Base-by-base conservation (phyloP, 2,888 invertebrate genomes). In the Ctenicera cuprea region DNA sequence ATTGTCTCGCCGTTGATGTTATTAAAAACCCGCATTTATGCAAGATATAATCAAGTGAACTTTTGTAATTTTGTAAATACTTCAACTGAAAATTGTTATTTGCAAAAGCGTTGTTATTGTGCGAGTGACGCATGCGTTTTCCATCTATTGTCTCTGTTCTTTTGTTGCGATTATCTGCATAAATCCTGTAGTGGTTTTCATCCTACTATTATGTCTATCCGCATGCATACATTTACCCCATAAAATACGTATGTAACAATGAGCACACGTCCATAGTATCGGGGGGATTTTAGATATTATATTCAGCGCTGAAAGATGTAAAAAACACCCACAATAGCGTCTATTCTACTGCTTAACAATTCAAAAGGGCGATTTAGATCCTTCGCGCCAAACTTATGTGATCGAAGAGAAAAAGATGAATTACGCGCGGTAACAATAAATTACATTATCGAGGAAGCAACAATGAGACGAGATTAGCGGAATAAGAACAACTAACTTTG, bases 141-240 rank as follows among this genome's bases (percentile, higher is more conserved):
- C 77, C 74, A 76, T 72, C 78, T 72, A 81, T 80, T 80, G 80
- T 80, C 79, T 80, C 77, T 77, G 80, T 82, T 80, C 82, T 81
- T 82, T 82, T 81, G 80, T 81, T 79, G 78, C 80, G 80, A 82
- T 81, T 81, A 81, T 82, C 81, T 81, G 78, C 81, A 80, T 81
- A 81, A 81, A 81, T 81, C 80, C 81, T 77, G 79, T 79, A 78
- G 79, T 70, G 79, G 77, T 79, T 74, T 80, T 80, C 80, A 80
- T 82, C 80, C 81, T 80, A 82, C 81, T 82, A 81, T 82, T 81
- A 82, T 80, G 80, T 80, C 81, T 80, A 79, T 80, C 80, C 79
- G 78, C 79, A 76, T 80, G 78, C 79, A 80, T 80, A 78, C 79
- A 80, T 80, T 80, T 79, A 76, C 72, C 76, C 76, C 78, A 76